Evolutionary conservation across 2,113 vertebrate genomes (phyloP).

Genomic region (Bucco capensis): DNA sequence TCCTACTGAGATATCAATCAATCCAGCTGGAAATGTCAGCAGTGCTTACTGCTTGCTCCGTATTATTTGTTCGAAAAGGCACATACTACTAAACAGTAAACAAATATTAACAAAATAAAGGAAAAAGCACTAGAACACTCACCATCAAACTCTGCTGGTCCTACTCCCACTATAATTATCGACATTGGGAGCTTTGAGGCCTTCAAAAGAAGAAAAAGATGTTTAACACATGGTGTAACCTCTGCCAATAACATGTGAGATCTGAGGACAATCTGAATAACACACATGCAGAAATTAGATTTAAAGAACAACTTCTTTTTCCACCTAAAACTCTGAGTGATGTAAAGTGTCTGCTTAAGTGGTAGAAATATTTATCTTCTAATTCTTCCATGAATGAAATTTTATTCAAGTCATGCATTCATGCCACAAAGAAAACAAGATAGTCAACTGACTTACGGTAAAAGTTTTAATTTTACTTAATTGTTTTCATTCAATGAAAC

Average conservation of each 20-base stretch:
- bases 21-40: slow-evolving; percentile 25
- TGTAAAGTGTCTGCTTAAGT: not conserved
- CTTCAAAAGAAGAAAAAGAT: slow-evolving; percentile 68
- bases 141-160: slow-evolving; percentile 95
- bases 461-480: not conserved
- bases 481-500: not conserved
- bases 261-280: not conserved
- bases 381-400: not conserved
- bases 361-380: not conserved
- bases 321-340: not conserved
- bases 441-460: not conserved
- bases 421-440: not conserved
- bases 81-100: not conserved
- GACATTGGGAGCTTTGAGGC: slow-evolving; percentile 92
- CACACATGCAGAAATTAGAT: not conserved
- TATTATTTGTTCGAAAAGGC: slow-evolving; percentile 4
- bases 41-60: not conserved
- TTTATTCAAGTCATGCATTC: not conserved
- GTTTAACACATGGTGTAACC: not conserved
- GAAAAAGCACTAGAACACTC: slow-evolving; percentile 41
- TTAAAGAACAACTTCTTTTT: not conserved
- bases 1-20: slow-evolving; percentile 24
- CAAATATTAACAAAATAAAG: not conserved
- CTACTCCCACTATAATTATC: slow-evolving; percentile 93
- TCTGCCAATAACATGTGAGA: not conserved